Base-by-base conservation (phyloP, 2,888 invertebrate species). In the Cheilosia soror region DNA sequence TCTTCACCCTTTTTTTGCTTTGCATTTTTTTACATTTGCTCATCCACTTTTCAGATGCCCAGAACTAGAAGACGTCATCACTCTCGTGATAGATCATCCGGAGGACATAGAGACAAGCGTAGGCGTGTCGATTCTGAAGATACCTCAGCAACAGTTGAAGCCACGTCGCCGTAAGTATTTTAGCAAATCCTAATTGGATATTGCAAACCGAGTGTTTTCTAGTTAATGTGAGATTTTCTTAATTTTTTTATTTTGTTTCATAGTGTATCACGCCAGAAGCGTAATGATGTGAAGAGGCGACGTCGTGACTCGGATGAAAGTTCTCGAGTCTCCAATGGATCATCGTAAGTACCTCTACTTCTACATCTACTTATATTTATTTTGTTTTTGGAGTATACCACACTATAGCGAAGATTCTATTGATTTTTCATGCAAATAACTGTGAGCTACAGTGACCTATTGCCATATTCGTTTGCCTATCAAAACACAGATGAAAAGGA, bases 11-110 rank as follows among this genome's bases (percentile, higher is more conserved):
- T 7, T 57, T 42, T 58, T 57, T 49, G 3, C 75, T 66, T 47
- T 0, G 11, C 0, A 11, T 2, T 51, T 25, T 51, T 11, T 25
- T 9, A n/a, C n/a, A 2, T 49, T 25, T 9, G 4, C 13, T 27
- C 5, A n/a, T 51, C 25, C 13, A 51, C 92, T 92, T 73, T 93
- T 6, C 44, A 96, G 96, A 96, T 96, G 96, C 96, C 96, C 90
- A 95, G 96, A 89, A 95, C 95, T 88, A 94, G 96, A 89, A 95
- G 96, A 93, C 95, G 96, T 93, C 96, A 96, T 92, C 95, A 96
- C 90, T 95, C 95, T 94, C 95, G 94, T 87, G 94, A 94, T 87
- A 93, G 94, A 88, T 91, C 92, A 86, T 91, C 92, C 57, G 90
- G 89, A 84, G 91, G 89, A 87, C 90, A 90, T 85, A 89, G 91